Conservation (phyloP, 2,797 vertebrate genomes). For the Cynopterus sphinx region DNA sequence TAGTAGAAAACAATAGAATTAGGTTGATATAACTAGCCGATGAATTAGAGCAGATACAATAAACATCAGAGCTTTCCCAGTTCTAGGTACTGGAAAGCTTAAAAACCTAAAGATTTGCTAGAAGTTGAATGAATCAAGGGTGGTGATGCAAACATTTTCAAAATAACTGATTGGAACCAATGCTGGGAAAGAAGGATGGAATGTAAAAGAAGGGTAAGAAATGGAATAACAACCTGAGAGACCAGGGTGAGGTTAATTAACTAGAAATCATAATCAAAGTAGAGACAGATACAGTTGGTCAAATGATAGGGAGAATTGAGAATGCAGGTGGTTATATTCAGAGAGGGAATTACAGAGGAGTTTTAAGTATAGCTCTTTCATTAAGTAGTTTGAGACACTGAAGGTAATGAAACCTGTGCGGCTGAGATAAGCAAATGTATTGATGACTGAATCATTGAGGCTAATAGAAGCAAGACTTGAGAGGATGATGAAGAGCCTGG, state of each 20-base stretch:
- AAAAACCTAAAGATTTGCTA: not conserved
- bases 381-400: not conserved
- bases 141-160: not conserved
- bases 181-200: not conserved
- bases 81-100: not conserved
- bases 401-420: not conserved
- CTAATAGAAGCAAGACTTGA: not conserved
- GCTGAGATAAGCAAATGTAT: not conserved
- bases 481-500: not conserved
- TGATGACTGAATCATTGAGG: not conserved
- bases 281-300: not conserved
- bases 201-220: not conserved
- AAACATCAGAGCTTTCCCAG: not conserved
- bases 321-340: not conserved
- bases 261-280: not conserved
- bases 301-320: not conserved
- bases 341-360: not conserved
- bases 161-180: not conserved
- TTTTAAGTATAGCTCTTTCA: not conserved
- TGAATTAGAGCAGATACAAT: not conserved
- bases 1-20: not conserved
- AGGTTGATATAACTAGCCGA: not conserved
- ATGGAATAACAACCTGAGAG: not conserved
- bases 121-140: not conserved
- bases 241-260: not conserved